These are phyloP conservation scores for Palaemon carinicauda DNA, from an alignment of 1,140 invertebrate species.

Conservation along the genomic window DNA sequence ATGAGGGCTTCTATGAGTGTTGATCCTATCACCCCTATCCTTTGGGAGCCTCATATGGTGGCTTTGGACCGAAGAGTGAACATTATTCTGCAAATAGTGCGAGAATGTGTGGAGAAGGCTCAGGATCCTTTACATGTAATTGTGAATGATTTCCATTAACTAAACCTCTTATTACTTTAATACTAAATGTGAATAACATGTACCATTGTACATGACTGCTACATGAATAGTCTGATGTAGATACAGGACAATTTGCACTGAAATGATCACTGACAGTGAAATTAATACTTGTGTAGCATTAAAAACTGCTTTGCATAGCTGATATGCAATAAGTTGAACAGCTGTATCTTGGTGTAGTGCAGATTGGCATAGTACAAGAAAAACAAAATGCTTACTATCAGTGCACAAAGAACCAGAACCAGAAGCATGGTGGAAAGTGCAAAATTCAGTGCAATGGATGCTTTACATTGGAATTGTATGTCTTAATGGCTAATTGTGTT, in stretches of 20 bases:
- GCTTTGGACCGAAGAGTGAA: slow-evolving; percentile 87
- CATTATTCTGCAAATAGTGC: slow-evolving; percentile 67
- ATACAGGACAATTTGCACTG: background rate
- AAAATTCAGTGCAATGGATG: background rate
- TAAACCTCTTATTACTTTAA: background rate
- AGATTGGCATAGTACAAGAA: no score
- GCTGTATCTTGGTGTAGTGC: no score
- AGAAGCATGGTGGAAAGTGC: background rate
- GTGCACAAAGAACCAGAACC: no score
- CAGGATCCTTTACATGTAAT: slow-evolving; percentile 34
- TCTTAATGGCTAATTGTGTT: background rate
- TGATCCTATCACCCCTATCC: slow-evolving; percentile 85
- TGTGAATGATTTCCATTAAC: slow-evolving; percentile 35
- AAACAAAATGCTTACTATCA: no score
- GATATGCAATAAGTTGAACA: no score
- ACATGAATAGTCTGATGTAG: background rate
- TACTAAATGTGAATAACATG: background rate
- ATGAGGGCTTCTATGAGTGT: slow-evolving; percentile 79
- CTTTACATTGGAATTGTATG: background rate
- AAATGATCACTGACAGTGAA: no score
- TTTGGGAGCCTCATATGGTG: slow-evolving; percentile 86
- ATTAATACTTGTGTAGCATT: no score
- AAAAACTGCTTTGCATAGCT: no score
- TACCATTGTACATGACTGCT: background rate
- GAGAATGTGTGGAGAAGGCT: slow-evolving; percentile 30